Evolutionary conservation across 2,888 invertebrate species (phyloP).

Genomic region (Macrosiphum euphorbiae): DNA sequence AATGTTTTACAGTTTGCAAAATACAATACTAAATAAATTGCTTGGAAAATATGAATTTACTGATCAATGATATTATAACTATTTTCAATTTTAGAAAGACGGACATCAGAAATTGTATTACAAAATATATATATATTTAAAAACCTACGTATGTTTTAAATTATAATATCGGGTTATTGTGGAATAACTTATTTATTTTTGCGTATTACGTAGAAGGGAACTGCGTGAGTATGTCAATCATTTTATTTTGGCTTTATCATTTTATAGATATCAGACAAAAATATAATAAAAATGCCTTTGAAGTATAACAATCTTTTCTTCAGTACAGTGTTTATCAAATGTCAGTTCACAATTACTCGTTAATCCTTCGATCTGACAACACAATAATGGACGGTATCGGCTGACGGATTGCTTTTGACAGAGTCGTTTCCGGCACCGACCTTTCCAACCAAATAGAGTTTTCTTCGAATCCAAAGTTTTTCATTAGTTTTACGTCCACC

Average conservation of each 20-base stretch:
- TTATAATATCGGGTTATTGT: not conserved
- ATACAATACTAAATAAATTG: too few relatives aligned
- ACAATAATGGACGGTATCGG: not conserved
- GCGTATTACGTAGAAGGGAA: not conserved
- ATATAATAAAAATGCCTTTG: not conserved
- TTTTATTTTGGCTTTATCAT: not conserved
- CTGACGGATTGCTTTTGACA: not conserved
- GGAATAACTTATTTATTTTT: not conserved
- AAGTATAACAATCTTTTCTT: slow-evolving; percentile 1
- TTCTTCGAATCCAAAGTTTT: not conserved
- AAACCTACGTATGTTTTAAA: not conserved
- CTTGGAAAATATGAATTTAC: too few relatives aligned
- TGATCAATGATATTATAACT: too few relatives aligned
- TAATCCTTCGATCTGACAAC: not conserved
- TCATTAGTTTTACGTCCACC: not conserved
- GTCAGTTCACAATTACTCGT: not conserved
- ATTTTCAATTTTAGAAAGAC: not conserved
- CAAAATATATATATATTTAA: not conserved
- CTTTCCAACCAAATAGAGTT: not conserved
- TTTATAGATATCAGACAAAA: not conserved
- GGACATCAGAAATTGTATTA: not conserved
- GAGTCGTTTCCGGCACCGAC: slow-evolving; percentile 3
- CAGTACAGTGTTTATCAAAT: slow-evolving; percentile 2
- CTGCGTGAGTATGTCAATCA: not conserved
- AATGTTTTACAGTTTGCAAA: too few relatives aligned